Evolutionary conservation across 2,113 vertebrate species (phyloP), one percentile per base, ranked within the genome.

Genomic region (Lepus timidus): DNA sequence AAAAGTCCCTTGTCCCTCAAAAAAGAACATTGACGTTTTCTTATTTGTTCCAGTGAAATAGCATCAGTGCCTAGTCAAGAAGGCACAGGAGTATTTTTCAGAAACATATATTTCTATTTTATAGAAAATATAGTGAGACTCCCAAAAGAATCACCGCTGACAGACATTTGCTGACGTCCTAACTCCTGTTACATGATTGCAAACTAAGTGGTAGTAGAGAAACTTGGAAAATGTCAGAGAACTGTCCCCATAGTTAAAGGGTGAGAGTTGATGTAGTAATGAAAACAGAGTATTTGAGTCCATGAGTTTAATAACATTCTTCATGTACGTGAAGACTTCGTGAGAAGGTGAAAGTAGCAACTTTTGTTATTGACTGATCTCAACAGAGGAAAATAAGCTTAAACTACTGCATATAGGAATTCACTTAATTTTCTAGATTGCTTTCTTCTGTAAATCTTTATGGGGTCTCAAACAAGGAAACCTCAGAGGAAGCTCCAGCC

Each of bases 21-120:
- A 67, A 73, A 44, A 0, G 11, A 62, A 58, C 14, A 58, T 71
- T 71, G 3, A 64, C 17, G 39, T 88, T 83, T 91, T 65, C 55
- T 87, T 71, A 49, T 64, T 68, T 62, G 49, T 64, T 93, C 88
- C 9, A 5, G n/a, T 82, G 68, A 94, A 79, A 76, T 85, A 52
- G 58, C 23, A 88, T 25, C n/a, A 61, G 49, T 23, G 74, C 1
- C 2, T 7, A 2, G 20, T 39, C 91, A 17, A 25, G 51, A 85
- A 82, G 13, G 3, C 14, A 8, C 19, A 49, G 3, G 52, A 82
- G 14, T 33, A 23, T 51, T 39, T 70, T 93, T 76, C 55, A 64
- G 4, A n/a, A 44, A 44, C 44, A 44, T 44, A 44, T 44, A 44
- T 44, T 44, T 44, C 44, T 44, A 44, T 7, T 44, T 74, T 73